phyloP scores from a whole-genome alignment of 2,888 invertebrate species.

The Polyommatus icarus region DNA sequence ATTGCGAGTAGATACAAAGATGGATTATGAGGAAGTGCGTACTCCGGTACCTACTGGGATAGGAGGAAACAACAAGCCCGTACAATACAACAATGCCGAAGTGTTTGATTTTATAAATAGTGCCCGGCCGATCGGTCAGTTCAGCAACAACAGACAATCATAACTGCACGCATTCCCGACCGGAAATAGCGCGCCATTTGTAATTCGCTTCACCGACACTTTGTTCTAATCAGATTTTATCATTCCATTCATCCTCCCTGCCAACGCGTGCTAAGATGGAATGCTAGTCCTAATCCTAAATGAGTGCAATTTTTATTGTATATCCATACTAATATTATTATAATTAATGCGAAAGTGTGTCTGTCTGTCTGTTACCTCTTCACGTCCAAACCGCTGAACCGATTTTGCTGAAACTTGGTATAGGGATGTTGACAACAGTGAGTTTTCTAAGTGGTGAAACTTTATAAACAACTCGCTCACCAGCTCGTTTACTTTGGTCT shows the following conservation, averaged over 20 bases:
- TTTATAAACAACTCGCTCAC: too few species aligned
- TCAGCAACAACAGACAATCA: constrained; percentile 45
- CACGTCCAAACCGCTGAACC: too few species aligned
- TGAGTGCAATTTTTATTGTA: background rate
- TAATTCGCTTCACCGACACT: constrained; percentile 26
- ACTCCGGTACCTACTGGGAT: constrained; percentile 44
- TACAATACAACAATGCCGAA: constrained; percentile 75
- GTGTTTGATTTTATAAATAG: constrained; percentile 76
- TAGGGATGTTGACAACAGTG: too few species aligned
- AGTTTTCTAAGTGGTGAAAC: too few species aligned
- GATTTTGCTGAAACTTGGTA: too few species aligned
- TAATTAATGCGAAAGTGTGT: too few species aligned
- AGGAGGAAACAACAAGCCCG: constrained; percentile 63
- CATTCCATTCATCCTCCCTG: background rate
- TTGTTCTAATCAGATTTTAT: constrained; percentile 26
- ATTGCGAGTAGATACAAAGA: constrained; percentile 45
- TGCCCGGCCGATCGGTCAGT: constrained; percentile 56
- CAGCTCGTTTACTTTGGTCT: too few species aligned
- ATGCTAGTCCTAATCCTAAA: background rate
- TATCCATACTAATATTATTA: too few species aligned
- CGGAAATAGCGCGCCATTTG: constrained; percentile 38
- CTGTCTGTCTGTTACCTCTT: too few species aligned
- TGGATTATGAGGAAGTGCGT: constrained; percentile 60
- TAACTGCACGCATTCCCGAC: constrained; percentile 39
- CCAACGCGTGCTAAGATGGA: background rate